phyloP scores from a whole-genome alignment of 2,797 vertebrate species.

The Hephaestus fuliginosus region DNA sequence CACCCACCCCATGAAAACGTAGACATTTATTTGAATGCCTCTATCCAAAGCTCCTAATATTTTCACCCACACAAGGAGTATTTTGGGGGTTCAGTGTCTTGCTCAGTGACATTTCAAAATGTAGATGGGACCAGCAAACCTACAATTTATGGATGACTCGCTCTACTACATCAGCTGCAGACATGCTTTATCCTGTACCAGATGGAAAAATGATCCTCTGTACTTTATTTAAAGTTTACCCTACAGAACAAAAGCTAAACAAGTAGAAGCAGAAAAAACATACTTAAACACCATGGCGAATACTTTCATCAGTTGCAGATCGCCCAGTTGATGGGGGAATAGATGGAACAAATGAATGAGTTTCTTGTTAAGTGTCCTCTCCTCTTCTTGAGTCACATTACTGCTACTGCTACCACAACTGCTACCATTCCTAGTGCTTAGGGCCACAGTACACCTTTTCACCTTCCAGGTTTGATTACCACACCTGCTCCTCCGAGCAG shows the following conservation, averaged over 20 bases:
- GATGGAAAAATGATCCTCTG: slow-evolving; percentile 16
- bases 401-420: background rate
- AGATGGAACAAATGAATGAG: background rate
- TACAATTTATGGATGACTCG: slow-evolving; percentile 6
- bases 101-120: slow-evolving; percentile 11
- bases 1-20: background rate
- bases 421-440: background rate
- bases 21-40: background rate
- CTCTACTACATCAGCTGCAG: slow-evolving; percentile 2
- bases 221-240: slow-evolving; percentile 2
- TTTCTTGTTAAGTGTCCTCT: background rate
- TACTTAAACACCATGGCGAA: background rate
- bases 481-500: slow-evolving; percentile 25
- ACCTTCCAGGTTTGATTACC: background rate
- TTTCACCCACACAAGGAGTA: background rate
- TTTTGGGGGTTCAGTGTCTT: slow-evolving; percentile 6
- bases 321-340: background rate
- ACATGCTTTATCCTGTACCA: background rate
- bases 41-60: background rate
- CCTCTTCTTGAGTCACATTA: background rate
- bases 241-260: background rate
- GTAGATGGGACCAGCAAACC: background rate
- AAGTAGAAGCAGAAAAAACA: background rate
- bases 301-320: background rate
- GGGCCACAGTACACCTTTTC: background rate